Conservation (phyloP, 2,113 vertebrate genomes). For the Cochlearius cochlearius region DNA sequence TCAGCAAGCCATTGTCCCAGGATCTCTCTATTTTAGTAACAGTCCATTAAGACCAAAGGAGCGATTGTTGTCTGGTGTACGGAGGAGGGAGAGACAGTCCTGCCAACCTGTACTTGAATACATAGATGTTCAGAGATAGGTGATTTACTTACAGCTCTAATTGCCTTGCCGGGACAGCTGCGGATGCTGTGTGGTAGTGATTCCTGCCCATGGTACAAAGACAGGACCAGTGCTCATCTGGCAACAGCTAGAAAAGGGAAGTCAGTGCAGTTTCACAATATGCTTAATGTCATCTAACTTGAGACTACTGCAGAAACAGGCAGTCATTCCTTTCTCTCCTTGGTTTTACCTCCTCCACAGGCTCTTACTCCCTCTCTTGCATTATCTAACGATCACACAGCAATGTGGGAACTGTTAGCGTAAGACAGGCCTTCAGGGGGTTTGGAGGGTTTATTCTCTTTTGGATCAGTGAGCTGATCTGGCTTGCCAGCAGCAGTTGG, state of each 20-base stretch:
- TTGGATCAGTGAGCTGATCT: background rate
- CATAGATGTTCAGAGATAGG: background rate
- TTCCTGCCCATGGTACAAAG: background rate
- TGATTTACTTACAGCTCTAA: background rate
- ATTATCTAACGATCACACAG: background rate
- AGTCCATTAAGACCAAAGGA: background rate
- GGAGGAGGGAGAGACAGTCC: background rate
- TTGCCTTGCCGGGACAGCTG: background rate
- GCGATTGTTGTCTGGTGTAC: background rate
- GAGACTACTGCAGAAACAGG: background rate
- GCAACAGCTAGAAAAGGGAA: background rate
- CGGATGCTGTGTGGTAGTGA: background rate
- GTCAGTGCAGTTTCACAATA: background rate
- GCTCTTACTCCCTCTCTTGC: background rate
- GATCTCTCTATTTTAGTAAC: slow-evolving; percentile 8
- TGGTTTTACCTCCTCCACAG: background rate
- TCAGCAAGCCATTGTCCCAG: background rate
- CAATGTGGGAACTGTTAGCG: background rate
- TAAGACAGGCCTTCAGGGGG: background rate
- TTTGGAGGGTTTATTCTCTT: background rate
- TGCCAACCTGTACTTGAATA: background rate
- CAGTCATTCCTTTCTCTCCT: background rate
- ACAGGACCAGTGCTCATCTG: background rate
- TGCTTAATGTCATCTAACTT: background rate
- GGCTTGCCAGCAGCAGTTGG: background rate